Evolutionary conservation across 1,140 invertebrate species (phyloP).

Genomic region (Ptiloglossa arizonensis): DNA sequence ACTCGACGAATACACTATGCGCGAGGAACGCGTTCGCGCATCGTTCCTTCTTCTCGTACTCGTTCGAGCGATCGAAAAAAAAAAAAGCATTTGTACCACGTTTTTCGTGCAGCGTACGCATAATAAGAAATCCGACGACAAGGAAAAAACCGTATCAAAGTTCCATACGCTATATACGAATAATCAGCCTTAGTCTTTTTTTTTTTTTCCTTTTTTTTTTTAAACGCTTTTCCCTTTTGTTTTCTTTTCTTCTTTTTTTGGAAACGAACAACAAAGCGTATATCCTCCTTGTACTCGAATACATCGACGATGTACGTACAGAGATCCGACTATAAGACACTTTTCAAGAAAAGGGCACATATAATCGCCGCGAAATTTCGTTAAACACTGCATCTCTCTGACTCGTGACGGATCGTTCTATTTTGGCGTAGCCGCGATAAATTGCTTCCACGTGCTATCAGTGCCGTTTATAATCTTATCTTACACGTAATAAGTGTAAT

Average conservation of each 20-base stretch:
- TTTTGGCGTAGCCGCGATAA: not conserved
- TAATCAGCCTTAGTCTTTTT: conserved; percentile 5
- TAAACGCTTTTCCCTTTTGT: not conserved
- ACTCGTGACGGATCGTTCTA: not conserved
- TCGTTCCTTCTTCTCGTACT: not conserved
- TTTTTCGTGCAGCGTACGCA: not conserved
- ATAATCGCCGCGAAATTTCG: not conserved
- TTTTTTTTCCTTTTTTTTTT: too few relatives aligned
- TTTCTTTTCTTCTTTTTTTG: not conserved
- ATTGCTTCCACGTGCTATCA: not conserved
- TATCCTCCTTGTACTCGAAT: conserved; percentile 21
- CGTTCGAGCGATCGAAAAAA: not conserved
- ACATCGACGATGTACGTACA: conserved; percentile 20
- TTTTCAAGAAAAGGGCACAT: conserved; percentile 32
- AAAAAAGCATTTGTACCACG: too few relatives aligned
- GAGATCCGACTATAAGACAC: conserved; percentile 33
- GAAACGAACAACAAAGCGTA: conserved; percentile 43
- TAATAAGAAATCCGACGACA: not conserved
- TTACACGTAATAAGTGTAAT: conserved; percentile 8
- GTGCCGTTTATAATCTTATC: conserved; percentile 17
- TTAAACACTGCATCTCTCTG: not conserved
- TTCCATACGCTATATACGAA: not conserved
- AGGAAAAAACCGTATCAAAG: not conserved
- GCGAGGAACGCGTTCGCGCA: not conserved
- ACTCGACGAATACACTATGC: not conserved